A percentile compares a stretch with the other conserved stretches of the same genome.
phyloP scores from a whole-genome alignment of 2,797 vertebrate species.

The Valencia hispanica region DNA sequence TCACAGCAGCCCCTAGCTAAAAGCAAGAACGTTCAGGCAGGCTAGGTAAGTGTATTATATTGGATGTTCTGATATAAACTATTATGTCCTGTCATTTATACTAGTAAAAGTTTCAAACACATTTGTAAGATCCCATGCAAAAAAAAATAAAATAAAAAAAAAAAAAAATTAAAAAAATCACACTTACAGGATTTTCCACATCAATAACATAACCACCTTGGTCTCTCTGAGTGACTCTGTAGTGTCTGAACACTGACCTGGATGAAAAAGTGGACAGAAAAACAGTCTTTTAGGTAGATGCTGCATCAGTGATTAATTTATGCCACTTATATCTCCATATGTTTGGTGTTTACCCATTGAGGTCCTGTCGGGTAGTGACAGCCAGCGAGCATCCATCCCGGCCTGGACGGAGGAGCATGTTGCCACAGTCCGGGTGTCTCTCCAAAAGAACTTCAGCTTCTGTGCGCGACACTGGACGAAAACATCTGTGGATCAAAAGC shows the following conservation, averaged over 20 bases:
- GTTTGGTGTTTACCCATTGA: constrained; percentile 77
- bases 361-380: constrained; percentile 84
- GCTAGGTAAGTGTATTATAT: background rate
- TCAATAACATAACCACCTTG: constrained; percentile 86
- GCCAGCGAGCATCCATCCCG: constrained; percentile 82
- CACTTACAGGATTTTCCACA: constrained; percentile 86
- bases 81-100: background rate
- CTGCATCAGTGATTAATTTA: background rate
- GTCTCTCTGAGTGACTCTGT: constrained; percentile 84
- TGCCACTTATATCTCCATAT: constrained; percentile 10
- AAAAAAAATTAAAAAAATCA: too few relatives aligned
- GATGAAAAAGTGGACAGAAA: constrained; percentile 3
- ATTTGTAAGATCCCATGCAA: background rate
- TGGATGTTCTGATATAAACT: background rate
- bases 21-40: background rate
- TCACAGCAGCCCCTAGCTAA: background rate
- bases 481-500: constrained; percentile 78
- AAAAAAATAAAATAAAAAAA: too few relatives aligned
- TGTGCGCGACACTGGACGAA: constrained; percentile 83
- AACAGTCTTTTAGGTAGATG: background rate
- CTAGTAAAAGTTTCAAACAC: background rate
- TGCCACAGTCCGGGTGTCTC: constrained; percentile 84
- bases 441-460: constrained; percentile 89
- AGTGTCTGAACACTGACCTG: constrained; percentile 86
- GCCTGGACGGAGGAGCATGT: constrained; percentile 86